Percentiles rank a stretch among this genome's conserved stretches.
phyloP scores from a whole-genome alignment of 2,113 vertebrate genomes.

The Zosterops lateralis region DNA sequence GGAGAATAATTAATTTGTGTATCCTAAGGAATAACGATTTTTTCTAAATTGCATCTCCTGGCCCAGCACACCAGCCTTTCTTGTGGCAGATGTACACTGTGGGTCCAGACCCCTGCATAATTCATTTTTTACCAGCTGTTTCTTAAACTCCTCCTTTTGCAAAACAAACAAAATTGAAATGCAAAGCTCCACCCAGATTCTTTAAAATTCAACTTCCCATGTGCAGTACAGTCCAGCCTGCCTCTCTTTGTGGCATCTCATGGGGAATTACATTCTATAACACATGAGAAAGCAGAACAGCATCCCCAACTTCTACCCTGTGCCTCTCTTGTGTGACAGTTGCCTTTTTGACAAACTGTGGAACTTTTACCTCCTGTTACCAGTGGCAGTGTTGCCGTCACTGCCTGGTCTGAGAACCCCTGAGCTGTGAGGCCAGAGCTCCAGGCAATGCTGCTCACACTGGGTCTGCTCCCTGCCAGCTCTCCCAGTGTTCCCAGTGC shows the following conservation, averaged over 20 bases:
- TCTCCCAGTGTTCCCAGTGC: background rate
- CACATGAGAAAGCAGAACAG: background rate
- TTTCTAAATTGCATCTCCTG: background rate
- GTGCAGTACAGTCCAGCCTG: background rate
- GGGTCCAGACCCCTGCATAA: background rate
- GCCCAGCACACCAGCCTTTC: background rate
- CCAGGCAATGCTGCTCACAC: fast-evolving
- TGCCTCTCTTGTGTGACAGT: background rate
- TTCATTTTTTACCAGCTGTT: background rate
- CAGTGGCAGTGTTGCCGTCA: background rate
- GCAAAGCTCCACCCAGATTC: background rate
- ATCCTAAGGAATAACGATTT: slow-evolving; percentile 5
- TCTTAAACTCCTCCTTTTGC: background rate
- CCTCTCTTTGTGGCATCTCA: background rate
- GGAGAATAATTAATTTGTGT: slow-evolving; percentile 49
- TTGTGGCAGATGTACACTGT: background rate
- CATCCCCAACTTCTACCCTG: background rate
- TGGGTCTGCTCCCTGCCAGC: background rate
- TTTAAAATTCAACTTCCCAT: background rate
- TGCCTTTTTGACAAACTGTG: background rate
- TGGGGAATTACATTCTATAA: background rate
- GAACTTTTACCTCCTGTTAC: background rate
- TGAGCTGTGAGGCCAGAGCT: background rate
- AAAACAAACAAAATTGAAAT: background rate
- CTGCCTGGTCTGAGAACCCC: background rate